Percentiles rank a stretch among this genome's conserved stretches.
Evolutionary conservation across 2,113 vertebrate species (phyloP).

Genomic region (Hyaena hyaena): DNA sequence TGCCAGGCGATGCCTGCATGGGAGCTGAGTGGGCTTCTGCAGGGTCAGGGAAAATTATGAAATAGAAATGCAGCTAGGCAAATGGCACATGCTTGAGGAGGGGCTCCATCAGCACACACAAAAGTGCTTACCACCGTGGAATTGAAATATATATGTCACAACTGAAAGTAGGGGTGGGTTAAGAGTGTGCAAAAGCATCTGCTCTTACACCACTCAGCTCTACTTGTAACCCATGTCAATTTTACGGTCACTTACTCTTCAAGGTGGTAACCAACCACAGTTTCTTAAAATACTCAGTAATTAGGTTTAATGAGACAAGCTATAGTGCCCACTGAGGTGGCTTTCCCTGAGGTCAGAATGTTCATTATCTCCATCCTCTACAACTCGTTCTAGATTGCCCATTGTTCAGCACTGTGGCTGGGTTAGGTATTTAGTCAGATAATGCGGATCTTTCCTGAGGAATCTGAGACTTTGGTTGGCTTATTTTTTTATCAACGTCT

Average conservation of each 20-base stretch:
- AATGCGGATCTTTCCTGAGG: neutral
- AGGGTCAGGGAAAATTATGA: neutral
- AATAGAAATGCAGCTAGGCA: neutral
- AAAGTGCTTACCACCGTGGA: neutral
- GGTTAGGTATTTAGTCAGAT: neutral
- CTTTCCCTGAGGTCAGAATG: neutral
- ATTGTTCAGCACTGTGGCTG: neutral
- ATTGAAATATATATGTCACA: no score
- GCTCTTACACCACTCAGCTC: neutral
- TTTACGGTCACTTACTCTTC: neutral
- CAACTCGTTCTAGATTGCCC: neutral
- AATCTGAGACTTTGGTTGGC: neutral
- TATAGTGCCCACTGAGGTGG: neutral
- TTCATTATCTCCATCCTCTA: neutral
- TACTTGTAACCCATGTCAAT: neutral
- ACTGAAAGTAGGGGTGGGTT: neutral
- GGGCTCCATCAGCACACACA: neutral
- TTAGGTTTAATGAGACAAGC: neutral
- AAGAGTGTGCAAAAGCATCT: neutral
- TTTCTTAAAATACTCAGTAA: neutral
- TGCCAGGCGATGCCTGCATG: neutral
- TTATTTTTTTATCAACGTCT: neutral
- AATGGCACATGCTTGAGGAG: neutral
- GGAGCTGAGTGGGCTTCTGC: neutral
- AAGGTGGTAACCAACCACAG: neutral